These are phyloP conservation scores for Scaeva pyrastri DNA, from an alignment of 2,888 invertebrate genomes.

Conservation along the genomic window DNA sequence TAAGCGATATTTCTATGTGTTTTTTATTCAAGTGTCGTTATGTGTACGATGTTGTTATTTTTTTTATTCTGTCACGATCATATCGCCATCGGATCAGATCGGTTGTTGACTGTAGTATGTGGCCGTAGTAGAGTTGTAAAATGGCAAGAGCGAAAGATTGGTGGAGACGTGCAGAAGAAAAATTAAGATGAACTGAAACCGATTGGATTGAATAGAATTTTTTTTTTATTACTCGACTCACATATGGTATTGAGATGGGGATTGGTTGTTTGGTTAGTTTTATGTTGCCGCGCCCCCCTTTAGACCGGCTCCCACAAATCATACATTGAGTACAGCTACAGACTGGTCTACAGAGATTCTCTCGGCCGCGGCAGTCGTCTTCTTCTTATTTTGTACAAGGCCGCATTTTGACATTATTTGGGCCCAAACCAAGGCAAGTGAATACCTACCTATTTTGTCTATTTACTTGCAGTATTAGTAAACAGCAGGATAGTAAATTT, in stretches of 20 bases:
- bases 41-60: conserved; percentile 65
- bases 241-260: conserved; percentile 66
- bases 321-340: conserved; percentile 41
- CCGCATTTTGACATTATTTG: background rate
- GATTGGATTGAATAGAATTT: conserved; percentile 73
- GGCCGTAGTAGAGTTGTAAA: conserved; percentile 76
- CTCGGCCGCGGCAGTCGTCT: conserved; percentile 49
- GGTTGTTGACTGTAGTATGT: conserved; percentile 76
- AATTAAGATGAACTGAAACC: conserved; percentile 74
- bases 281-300: conserved; percentile 41
- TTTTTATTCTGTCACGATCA: conserved; percentile 73
- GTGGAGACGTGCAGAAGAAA: conserved; percentile 47
- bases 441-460: no score
- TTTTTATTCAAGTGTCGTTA: conserved; percentile 66
- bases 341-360: conserved; percentile 72
- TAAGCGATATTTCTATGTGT: conserved; percentile 49
- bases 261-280: conserved; percentile 65
- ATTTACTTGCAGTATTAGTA: no score
- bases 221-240: conserved; percentile 33
- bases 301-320: conserved; percentile 50
- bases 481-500: no score
- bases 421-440: background rate
- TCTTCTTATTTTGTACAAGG: conserved; percentile 46
- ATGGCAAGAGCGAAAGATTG: conserved; percentile 63
- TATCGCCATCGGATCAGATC: conserved; percentile 75